Base-by-base conservation (phyloP, 2,113 vertebrate genomes). In the Python bivittatus region DNA sequence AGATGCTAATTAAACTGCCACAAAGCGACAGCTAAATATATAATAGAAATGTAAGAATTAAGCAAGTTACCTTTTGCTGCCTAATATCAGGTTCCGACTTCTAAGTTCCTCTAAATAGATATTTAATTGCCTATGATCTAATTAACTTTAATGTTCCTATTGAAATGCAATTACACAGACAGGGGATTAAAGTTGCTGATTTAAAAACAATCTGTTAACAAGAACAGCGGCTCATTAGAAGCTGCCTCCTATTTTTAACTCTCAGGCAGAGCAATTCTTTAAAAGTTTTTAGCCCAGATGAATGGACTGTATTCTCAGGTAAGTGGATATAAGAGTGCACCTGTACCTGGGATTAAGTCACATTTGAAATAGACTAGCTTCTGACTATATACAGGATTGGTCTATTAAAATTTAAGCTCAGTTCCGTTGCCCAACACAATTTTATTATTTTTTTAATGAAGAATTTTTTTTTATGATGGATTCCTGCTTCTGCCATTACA, bases 201-300 rank as follows among this genome's bases (percentile, higher is more conserved):
- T 94, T 53, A 90, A 79, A 85, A 89, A 57, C 91, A 54, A 88
- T 60, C 15, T 91, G 79, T 64, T 95, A 91, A 92, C 89, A 3
- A 6, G 22, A 94, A 89, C 96, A 94, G 91, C 10, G 44, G 88
- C 52, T 95, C 56, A 92, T 95, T 90, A 95, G 79, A 86, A 88
- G 92, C 54, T 57, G 90, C n/a, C 10, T 2, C 23, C 52, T 93
- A 52, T 95, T 87, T 94, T 95, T 92, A 48, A 92, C 89, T 89
- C 54, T 93, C 88, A 95, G 4, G 33, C 13, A 1, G 57, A 3
- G 44, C 60, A 29, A 2, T 68, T 44, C 27, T 53, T 29, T 12
- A 1, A 52, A 11, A 10, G 44, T 4, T 33, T 7, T 89, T 4
- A 20, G 20, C 0, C 17, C 33, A 22, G 72, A 33, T 42, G 72